A percentile compares a stretch with the other conserved stretches of the same genome.
These are phyloP conservation scores for Leptobrachium ailaonicum DNA, from an alignment of 2,113 vertebrate species.

Conservation along the genomic window DNA sequence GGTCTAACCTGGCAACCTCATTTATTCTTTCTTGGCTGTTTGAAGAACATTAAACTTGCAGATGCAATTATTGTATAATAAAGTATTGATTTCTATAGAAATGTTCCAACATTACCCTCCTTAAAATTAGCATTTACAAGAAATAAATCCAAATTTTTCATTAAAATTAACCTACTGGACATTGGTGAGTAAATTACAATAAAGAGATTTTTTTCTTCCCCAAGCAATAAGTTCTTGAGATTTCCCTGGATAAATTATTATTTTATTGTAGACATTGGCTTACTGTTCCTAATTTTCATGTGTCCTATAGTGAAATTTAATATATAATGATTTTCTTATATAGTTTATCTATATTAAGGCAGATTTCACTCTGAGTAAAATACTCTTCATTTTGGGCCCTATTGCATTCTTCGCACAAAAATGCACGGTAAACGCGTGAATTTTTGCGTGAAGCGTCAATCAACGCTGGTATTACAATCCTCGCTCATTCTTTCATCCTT, in stretches of 20 bases:
- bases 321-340: no score
- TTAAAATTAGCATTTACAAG: conserved; percentile 71
- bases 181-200: conserved; percentile 60
- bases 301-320: no score
- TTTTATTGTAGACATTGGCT: conserved; percentile 22
- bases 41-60: conserved; percentile 68
- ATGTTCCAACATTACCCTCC: conserved; percentile 66
- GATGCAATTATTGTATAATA: conserved; percentile 76
- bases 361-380: no score
- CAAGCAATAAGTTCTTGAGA: conserved; percentile 40
- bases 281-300: conserved; percentile 16
- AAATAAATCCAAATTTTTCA: conserved; percentile 56
- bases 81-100: conserved; percentile 74
- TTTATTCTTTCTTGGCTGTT: conserved; percentile 59
- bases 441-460: no score
- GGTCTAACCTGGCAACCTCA: conserved; percentile 62
- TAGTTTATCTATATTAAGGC: no score
- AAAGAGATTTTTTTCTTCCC: conserved; percentile 34
- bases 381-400: no score
- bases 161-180: conserved; percentile 61
- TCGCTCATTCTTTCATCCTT: no score
- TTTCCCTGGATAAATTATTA: conserved; percentile 26
- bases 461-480: no score
- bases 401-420: no score
- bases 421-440: no score